Base-by-base conservation (phyloP, 2,113 vertebrate genomes). In the Zootoca vivipara region DNA sequence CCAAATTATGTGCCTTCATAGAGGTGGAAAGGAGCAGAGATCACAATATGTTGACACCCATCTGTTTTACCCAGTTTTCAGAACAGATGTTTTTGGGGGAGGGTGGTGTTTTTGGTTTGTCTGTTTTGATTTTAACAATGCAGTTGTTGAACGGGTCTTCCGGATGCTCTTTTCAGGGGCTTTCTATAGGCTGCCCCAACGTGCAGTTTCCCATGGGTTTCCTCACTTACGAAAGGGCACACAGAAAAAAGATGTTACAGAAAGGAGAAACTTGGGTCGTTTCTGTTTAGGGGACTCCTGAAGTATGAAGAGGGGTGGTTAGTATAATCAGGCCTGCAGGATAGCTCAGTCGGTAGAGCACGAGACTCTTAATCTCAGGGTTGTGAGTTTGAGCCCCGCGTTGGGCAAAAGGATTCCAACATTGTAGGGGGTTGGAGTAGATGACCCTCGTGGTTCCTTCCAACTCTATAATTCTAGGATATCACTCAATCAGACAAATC, bases 21-120 rank as follows among this genome's bases (percentile, higher is more conserved):
- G 52, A 67, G 89, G 56, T 56, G 92, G 62, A 90, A 72, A n/a
- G 56, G 56, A 83, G 88, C 78, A 28, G 38, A 92, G 33, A 15
- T 18, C 78, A 13, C 0, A 0, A 40, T 26, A 58, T 52, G 7
- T 26, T n/a, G 5, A 22, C 52, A 64, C 30, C 42, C 52, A 28
- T 35, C 9, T 1, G 18, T 73, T 72, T 28, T 58, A 30, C 26
- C 72, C 35, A 62, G 3, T 75, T 75, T 62, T 75, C 22, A 28
- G 40, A 64, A 24, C 5, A 30, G 16, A 15, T 52, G 65, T 46
- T 69, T 46, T 83, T 2, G 13, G 24, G 15, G 1, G 8, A 62
- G 2, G 56, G 16, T 1, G 58, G 58, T 15, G 15, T 4, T 62
- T 18, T 18, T 5, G 16, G 58, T 20, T 67, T 30, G 30, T 33